phyloP scores from a whole-genome alignment of 2,888 invertebrate genomes.

The Deilephila elpenor region DNA sequence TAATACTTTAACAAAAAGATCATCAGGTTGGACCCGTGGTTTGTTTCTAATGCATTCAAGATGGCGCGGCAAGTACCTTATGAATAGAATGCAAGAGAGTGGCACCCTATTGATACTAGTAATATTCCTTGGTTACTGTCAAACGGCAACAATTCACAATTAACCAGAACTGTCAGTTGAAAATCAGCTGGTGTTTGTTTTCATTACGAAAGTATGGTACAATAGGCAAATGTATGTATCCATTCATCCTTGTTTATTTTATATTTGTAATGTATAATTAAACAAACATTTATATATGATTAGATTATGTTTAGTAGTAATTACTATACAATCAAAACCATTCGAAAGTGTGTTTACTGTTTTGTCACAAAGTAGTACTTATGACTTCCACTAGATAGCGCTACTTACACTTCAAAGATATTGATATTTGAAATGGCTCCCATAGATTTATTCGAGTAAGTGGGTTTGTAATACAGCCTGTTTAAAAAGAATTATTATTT shows the following conservation, averaged over 20 bases:
- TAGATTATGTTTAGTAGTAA: background rate
- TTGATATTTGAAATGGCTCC: background rate
- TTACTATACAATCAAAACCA: no score
- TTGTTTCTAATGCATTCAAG: no score
- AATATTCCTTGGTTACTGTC: no score
- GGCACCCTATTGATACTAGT: no score
- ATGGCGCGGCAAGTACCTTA: no score
- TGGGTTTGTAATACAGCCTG: no score
- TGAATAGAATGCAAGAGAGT: no score
- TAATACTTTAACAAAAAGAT: no score
- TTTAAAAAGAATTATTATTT: no score
- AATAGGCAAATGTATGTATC: background rate
- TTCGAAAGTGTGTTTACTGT: no score
- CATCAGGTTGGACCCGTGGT: no score
- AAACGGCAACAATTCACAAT: background rate
- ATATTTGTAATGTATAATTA: no score
- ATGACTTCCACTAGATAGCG: background rate
- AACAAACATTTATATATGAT: background rate
- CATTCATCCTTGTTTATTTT: background rate
- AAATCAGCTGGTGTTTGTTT: constrained; percentile 1
- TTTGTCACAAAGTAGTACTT: background rate
- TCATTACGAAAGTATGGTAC: background rate
- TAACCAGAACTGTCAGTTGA: background rate
- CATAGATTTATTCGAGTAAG: background rate
- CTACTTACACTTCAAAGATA: background rate